Evolutionary conservation across 2,888 invertebrate genomes (phyloP), one percentile per base, ranked within the genome.

Genomic region (Ypsolopha sequella): DNA sequence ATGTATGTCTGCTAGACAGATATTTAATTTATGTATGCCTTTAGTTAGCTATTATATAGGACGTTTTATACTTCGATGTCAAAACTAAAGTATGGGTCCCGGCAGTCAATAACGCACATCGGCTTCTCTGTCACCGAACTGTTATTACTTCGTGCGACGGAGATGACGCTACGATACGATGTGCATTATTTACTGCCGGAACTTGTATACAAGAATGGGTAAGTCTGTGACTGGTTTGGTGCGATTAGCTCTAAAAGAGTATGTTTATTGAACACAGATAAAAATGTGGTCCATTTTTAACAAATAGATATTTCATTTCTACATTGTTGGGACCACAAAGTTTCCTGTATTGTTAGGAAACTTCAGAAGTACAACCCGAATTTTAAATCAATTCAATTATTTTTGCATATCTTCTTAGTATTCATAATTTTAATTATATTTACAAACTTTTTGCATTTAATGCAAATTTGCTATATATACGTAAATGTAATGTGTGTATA

Each of bases 391-490:
- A 51, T 76, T 80, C 75, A 79, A 77, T 80, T 80, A 80, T 68
- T 80, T 80, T 76, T 66, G 71, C 81, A 78, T 81, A 81, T 82
- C 79, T 63, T 63, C 63, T 4, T 33, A 34, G 39, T 33, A 33
- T 46, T 6, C 10, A 11, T 48, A 9, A 11, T 48, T 45, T 24
- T 9, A 10, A 33, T 3, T 6, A 45, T 45, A 33, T 7, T 45
- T 8, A 34, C 24, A 45, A 33, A 4, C 6, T 24, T 34, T 45
- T 39, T 66, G 80, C 80, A 81, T 81, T 65, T 70, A 68, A 80
- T 81, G 81, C 77, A 59, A 68, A 76, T 79, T 79, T 76, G 71
- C 78, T 65, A 60, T 66, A 63, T 65, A 55, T 68, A 56, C 62
- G 61, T 67, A 58, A 68, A 62, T 66, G 62, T 63, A 66, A 66